A percentile compares a stretch with the other conserved stretches of the same genome.
Evolutionary conservation across 2,888 invertebrate genomes (phyloP).

Genomic region (Yponomeuta cagnagella): DNA sequence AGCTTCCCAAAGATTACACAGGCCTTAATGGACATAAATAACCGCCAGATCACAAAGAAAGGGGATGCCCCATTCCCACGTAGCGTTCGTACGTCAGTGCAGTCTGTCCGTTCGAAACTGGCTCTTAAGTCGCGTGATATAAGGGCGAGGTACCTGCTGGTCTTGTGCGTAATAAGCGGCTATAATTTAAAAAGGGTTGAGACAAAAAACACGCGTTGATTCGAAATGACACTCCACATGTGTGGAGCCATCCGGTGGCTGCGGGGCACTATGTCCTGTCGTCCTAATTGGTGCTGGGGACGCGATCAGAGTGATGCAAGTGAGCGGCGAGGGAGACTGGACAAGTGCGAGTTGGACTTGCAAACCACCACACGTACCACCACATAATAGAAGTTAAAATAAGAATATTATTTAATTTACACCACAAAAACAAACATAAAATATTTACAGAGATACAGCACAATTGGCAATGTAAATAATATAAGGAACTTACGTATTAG

Average conservation of each 20-base stretch:
- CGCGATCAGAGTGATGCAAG: neutral
- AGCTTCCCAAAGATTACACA: neutral
- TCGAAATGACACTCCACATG: constrained; percentile 52
- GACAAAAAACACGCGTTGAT: constrained; percentile 48
- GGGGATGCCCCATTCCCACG: constrained; percentile 37
- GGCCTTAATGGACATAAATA: neutral
- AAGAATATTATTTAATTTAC: too few species aligned
- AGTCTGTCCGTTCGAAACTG: neutral
- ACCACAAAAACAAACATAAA: too few species aligned
- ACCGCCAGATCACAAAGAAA: constrained; percentile 34
- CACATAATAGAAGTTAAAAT: too few species aligned
- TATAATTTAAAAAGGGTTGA: constrained; percentile 69
- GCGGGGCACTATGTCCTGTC: neutral
- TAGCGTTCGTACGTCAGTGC: neutral
- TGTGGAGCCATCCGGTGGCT: constrained; percentile 36
- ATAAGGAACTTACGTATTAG: too few species aligned
- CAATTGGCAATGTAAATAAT: too few species aligned
- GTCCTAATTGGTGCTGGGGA: neutral
- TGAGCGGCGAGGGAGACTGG: neutral
- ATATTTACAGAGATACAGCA: too few species aligned
- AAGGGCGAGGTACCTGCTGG: neutral
- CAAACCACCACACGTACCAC: too few species aligned
- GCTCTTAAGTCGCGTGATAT: neutral
- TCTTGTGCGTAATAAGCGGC: constrained; percentile 46
- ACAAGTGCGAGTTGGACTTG: neutral